Percentiles rank a stretch among this genome's conserved stretches.
Conservation (phyloP, 1,140 invertebrate genomes). For the Bilobella aurantiaca region DNA sequence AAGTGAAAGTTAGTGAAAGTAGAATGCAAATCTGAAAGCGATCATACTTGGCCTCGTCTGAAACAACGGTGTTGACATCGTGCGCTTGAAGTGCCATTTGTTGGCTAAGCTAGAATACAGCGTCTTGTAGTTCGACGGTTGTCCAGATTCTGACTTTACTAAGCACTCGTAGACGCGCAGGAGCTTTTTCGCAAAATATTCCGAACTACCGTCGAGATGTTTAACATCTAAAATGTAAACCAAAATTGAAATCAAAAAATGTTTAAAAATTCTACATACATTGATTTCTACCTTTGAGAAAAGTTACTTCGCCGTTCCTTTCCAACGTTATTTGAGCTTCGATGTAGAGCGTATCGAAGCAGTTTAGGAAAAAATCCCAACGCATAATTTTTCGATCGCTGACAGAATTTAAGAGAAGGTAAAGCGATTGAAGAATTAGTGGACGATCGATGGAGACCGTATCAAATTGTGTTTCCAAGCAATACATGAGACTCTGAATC, state of each 20-base stretch:
- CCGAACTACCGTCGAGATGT: slow-evolving; percentile 78
- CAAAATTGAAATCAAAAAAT: not conserved
- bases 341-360: slow-evolving; percentile 89
- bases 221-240: slow-evolving; percentile 57
- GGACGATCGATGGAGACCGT: slow-evolving; percentile 89
- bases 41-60: slow-evolving; percentile 41
- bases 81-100: slow-evolving; percentile 90
- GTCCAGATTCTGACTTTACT: slow-evolving; percentile 51
- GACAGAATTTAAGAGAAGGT: slow-evolving; percentile 86
- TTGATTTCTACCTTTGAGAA: slow-evolving; percentile 57
- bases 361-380: slow-evolving; percentile 97
- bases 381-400: slow-evolving; percentile 78
- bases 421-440: slow-evolving; percentile 91
- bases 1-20: not conserved
- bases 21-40: not conserved
- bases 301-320: slow-evolving; percentile 64
- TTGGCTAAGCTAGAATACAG: slow-evolving; percentile 79
- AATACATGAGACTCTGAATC: slow-evolving; percentile 71
- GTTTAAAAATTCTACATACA: not conserved
- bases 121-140: slow-evolving; percentile 53
- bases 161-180: slow-evolving; percentile 78
- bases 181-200: slow-evolving; percentile 76
- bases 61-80: slow-evolving; percentile 67
- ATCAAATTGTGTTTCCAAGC: slow-evolving; percentile 84
- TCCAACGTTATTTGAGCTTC: slow-evolving; percentile 87